Conservation (phyloP, 2,797 vertebrate genomes). For the Clarias platycephalus region DNA sequence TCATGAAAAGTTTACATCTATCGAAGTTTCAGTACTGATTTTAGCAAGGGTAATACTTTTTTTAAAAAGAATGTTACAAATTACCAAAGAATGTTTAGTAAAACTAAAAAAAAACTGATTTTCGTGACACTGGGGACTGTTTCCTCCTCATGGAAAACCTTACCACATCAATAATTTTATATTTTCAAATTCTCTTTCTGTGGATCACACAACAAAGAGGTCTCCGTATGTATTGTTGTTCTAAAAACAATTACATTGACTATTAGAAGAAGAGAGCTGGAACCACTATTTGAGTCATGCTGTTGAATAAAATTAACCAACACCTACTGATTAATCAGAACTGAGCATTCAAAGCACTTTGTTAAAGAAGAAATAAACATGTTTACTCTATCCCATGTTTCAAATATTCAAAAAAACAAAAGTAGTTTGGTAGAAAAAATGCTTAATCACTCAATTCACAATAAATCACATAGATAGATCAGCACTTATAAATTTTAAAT, state of each 20-base stretch:
- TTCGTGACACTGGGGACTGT: background rate
- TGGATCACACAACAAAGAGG: background rate
- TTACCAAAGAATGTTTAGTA: background rate
- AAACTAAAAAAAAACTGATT: background rate
- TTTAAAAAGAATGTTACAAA: too few relatives aligned
- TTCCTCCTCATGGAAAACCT: background rate
- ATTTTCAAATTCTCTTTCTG: background rate
- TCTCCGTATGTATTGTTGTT: background rate
- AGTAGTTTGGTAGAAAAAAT: background rate
- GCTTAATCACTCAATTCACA: background rate
- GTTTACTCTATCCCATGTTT: background rate
- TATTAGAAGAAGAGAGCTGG: background rate
- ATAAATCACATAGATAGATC: background rate
- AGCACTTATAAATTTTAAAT: background rate
- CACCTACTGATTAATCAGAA: background rate
- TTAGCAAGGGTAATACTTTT: background rate
- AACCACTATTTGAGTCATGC: background rate
- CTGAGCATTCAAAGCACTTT: background rate
- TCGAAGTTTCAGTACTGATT: background rate
- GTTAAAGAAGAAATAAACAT: background rate
- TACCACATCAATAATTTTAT: background rate
- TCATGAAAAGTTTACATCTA: background rate
- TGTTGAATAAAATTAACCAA: background rate
- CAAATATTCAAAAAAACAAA: background rate
- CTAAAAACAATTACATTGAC: background rate